These are phyloP conservation scores for Cynopterus brachyotis DNA, from an alignment of 2,113 vertebrate genomes.

Conservation along the genomic window DNA sequence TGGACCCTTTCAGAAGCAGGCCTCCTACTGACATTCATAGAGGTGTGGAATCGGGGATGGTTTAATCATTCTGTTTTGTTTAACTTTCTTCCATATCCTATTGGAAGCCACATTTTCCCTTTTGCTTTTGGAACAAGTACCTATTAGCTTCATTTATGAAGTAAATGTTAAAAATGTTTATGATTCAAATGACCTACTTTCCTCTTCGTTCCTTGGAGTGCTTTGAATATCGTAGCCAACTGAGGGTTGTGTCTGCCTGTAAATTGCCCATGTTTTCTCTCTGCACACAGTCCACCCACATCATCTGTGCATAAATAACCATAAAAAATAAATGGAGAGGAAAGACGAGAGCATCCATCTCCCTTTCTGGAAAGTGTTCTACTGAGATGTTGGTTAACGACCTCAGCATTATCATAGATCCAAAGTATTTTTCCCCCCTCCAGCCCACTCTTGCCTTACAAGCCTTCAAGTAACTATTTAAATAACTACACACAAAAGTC, in stretches of 20 bases:
- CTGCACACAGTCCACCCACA: slow-evolving; percentile 52
- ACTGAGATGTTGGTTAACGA: slow-evolving; percentile 70
- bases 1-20: slow-evolving; percentile 62
- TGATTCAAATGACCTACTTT: slow-evolving; percentile 55
- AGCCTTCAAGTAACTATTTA: background rate
- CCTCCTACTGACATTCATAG: slow-evolving; percentile 58
- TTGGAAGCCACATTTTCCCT: background rate
- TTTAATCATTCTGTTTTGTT: slow-evolving; percentile 68
- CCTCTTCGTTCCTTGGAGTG: slow-evolving; percentile 29
- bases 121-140: slow-evolving; percentile 53
- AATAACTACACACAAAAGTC: background rate
- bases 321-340: slow-evolving; percentile 75
- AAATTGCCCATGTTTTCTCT: slow-evolving; percentile 53
- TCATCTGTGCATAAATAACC: slow-evolving; percentile 72
- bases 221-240: slow-evolving; percentile 5
- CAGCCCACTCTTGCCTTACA: background rate
- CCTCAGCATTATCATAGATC: slow-evolving; percentile 41
- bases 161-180: slow-evolving; percentile 31
- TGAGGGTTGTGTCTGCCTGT: slow-evolving; percentile 33
- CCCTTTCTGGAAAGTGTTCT: slow-evolving; percentile 26
- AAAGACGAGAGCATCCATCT: slow-evolving; percentile 31
- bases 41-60: slow-evolving; percentile 62
- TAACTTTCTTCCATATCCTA: slow-evolving; percentile 32
- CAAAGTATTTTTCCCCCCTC: background rate
- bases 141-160: slow-evolving; percentile 57